phyloP scores from a whole-genome alignment of 2,113 vertebrate species.

The Monopterus albus region DNA sequence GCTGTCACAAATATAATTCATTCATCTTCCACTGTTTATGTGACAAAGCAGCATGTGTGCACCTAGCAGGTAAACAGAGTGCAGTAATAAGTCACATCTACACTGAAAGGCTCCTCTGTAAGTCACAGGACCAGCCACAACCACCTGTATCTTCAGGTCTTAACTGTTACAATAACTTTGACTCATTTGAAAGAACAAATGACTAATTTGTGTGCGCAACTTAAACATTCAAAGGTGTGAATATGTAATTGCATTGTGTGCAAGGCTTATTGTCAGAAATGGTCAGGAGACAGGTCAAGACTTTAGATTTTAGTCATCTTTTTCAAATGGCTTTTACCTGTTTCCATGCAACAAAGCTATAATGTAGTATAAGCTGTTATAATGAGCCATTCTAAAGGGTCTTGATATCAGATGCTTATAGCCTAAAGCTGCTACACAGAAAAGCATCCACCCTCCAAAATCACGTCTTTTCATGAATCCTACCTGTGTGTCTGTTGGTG shows the following conservation, averaged over 20 bases:
- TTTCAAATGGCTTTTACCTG: not conserved
- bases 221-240: not conserved
- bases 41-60: not conserved
- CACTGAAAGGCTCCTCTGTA: too few relatives aligned
- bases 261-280: too few relatives aligned
- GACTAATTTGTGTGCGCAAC: not conserved
- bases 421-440: not conserved
- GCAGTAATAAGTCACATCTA: too few relatives aligned
- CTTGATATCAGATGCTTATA: not conserved
- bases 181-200: not conserved
- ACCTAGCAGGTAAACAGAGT: too few relatives aligned
- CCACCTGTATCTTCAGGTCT: too few relatives aligned
- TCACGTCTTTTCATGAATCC: not conserved
- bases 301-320: too few relatives aligned
- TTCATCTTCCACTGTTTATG: not conserved
- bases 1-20: not conserved
- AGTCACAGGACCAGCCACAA: not conserved
- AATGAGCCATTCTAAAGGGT: not conserved
- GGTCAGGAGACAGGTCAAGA: too few relatives aligned
- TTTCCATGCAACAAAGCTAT: not conserved
- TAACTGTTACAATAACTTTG: too few relatives aligned
- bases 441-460: too few relatives aligned
- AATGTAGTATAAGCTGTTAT: not conserved
- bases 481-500: not conserved
- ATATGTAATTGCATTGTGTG: too few relatives aligned